Percentiles rank a stretch among this genome's conserved stretches.
phyloP scores from a whole-genome alignment of 2,113 vertebrate species.

The Crypturellus undulatus region DNA sequence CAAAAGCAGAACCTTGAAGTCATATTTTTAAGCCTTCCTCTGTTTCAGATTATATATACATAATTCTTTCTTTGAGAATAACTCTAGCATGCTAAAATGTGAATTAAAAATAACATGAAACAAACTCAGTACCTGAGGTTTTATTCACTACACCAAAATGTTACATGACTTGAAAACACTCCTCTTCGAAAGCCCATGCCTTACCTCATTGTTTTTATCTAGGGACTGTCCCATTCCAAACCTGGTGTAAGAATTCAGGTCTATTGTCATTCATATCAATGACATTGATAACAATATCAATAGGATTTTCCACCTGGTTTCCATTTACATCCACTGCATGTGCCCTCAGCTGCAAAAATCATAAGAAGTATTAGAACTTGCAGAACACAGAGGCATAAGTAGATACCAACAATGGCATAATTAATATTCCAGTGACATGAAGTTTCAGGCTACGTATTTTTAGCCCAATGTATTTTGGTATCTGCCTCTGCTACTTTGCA shows the following conservation, averaged over 20 bases:
- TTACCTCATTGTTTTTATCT: too few species aligned
- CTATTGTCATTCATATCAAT: slow-evolving; percentile 99
- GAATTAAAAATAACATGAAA: not conserved
- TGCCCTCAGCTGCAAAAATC: slow-evolving; percentile 88
- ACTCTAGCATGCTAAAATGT: not conserved
- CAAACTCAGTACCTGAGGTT: not conserved
- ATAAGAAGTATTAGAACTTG: slow-evolving; percentile 54
- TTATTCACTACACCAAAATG: not conserved
- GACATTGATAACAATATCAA: slow-evolving; percentile 98
- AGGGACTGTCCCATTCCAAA: slow-evolving; percentile 96
- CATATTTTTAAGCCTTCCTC: not conserved
- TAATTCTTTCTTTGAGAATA: not conserved
- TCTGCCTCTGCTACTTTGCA: not conserved
- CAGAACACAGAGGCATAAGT: not conserved
- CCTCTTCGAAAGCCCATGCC: not conserved
- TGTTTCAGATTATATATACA: not conserved
- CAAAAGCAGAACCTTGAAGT: not conserved
- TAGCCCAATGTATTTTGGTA: not conserved
- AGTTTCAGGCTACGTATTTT: not conserved
- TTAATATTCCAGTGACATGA: not conserved
- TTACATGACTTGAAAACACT: not conserved
- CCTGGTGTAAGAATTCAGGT: slow-evolving; percentile 94
- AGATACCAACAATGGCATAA: not conserved
- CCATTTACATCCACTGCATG: slow-evolving; percentile 98
- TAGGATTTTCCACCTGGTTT: slow-evolving; percentile 98